Percentiles rank a stretch among this genome's conserved stretches.
These are phyloP conservation scores for Smittia sp. DNA, from an alignment of 2,888 invertebrate species.

Conservation along the genomic window DNA sequence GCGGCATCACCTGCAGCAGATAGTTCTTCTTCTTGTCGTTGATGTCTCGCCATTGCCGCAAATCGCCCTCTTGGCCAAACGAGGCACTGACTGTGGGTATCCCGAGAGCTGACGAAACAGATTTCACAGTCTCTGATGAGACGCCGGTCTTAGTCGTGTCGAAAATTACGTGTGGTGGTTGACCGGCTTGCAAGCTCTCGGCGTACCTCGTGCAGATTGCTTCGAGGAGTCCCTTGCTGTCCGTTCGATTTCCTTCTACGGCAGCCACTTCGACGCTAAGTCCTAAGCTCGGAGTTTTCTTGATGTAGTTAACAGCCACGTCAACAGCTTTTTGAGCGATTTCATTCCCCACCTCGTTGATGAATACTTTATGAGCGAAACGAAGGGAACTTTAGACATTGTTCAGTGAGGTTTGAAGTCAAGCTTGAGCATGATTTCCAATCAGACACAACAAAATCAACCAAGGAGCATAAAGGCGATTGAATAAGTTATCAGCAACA, in stretches of 20 bases:
- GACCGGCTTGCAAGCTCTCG: slow-evolving; percentile 61
- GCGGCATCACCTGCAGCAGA: slow-evolving; percentile 79
- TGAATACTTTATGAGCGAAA: slow-evolving; percentile 58
- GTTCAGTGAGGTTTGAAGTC: too few species aligned
- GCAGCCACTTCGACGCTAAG: slow-evolving; percentile 61
- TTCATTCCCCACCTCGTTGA: slow-evolving; percentile 72
- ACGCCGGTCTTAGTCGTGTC: slow-evolving; percentile 80
- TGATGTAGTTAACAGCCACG: slow-evolving; percentile 67
- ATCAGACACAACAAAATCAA: neutral
- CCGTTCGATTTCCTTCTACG: slow-evolving; percentile 68
- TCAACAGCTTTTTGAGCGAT: slow-evolving; percentile 69
- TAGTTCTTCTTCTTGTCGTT: slow-evolving; percentile 68
- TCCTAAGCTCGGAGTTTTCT: slow-evolving; percentile 66
- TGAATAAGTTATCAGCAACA: too few species aligned
- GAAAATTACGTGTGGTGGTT: slow-evolving; percentile 73
- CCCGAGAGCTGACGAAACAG: slow-evolving; percentile 74
- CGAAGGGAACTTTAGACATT: neutral
- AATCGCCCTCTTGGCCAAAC: slow-evolving; percentile 79
- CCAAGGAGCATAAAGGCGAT: too few species aligned
- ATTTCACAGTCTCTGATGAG: slow-evolving; percentile 80
- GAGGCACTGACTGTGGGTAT: slow-evolving; percentile 82
- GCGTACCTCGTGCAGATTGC: slow-evolving; percentile 71
- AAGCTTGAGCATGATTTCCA: neutral
- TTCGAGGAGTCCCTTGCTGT: slow-evolving; percentile 68
- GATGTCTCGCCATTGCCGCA: slow-evolving; percentile 77